Evolutionary conservation across 2,797 vertebrate species (phyloP).

Genomic region (Schizopygopsis pylzovi): DNA sequence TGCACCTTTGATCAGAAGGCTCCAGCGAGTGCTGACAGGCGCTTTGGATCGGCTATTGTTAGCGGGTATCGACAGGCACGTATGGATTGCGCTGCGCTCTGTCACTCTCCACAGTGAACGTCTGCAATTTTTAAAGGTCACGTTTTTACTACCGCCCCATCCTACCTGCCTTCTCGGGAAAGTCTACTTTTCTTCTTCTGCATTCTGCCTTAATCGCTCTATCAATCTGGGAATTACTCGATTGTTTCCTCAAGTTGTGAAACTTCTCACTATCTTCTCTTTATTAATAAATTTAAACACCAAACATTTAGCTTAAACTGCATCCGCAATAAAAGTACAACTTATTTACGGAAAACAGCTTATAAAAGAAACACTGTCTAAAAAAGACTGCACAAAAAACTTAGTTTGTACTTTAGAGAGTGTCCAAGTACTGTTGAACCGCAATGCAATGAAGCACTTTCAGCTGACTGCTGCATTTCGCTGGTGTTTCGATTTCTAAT

Average conservation of each 20-base stretch:
- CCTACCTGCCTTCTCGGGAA: conserved; percentile 39
- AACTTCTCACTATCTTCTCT: not conserved
- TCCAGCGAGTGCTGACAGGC: conserved; percentile 81
- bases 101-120: conserved; percentile 78
- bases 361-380: conserved; percentile 15
- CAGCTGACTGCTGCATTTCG: conserved; percentile 55
- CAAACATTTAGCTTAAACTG: not conserved
- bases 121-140: conserved; percentile 91
- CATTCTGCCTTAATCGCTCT: conserved; percentile 6
- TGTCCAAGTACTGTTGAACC: conserved; percentile 5
- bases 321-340: not conserved
- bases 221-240: conserved; percentile 38
- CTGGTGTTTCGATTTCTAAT: conserved; percentile 52
- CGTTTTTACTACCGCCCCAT: conserved; percentile 56
- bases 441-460: conserved; percentile 48
- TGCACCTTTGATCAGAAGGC: conserved; percentile 83
- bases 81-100: conserved; percentile 80
- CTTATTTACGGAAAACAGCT: not conserved
- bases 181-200: conserved; percentile 23
- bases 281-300: not conserved
- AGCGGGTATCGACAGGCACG: conserved; percentile 84
- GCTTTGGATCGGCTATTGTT: conserved; percentile 82
- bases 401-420: conserved; percentile 23
- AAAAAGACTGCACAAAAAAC: conserved; percentile 9
- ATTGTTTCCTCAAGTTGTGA: not conserved